These are phyloP conservation scores for Homarus americanus DNA, from an alignment of 1,140 invertebrate species.

Conservation along the genomic window DNA sequence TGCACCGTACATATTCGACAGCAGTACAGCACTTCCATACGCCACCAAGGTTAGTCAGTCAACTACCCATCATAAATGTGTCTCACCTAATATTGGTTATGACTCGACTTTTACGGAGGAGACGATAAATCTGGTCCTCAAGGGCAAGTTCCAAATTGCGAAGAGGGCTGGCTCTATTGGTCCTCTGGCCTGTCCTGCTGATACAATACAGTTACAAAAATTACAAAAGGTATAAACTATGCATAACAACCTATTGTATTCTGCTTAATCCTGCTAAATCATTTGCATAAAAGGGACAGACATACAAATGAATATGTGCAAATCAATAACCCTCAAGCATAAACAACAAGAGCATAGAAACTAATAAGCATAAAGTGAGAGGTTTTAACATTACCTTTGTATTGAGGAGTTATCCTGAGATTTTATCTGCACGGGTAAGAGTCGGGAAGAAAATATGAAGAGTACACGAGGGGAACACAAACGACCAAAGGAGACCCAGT, in stretches of 20 bases:
- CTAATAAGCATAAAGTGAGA: too few relatives aligned
- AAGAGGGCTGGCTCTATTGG: constrained; percentile 74
- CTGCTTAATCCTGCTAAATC: too few relatives aligned
- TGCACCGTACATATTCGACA: too few relatives aligned
- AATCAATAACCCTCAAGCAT: too few relatives aligned
- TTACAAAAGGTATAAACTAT: background rate
- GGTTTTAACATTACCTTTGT: background rate
- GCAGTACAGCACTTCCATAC: too few relatives aligned
- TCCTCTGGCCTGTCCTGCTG: background rate
- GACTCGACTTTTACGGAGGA: constrained; percentile 90
- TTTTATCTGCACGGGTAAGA: constrained; percentile 78
- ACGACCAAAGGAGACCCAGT: constrained; percentile 86
- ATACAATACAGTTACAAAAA: background rate
- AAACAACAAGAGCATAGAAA: too few relatives aligned
- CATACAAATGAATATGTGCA: too few relatives aligned
- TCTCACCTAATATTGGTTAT: constrained; percentile 90
- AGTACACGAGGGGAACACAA: constrained; percentile 89
- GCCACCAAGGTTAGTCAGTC: too few relatives aligned
- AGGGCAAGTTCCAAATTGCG: constrained; percentile 89
- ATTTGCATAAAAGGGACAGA: too few relatives aligned
- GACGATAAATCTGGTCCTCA: constrained; percentile 92
- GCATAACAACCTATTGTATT: too few relatives aligned
- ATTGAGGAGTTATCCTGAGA: background rate
- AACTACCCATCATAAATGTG: too few relatives aligned
- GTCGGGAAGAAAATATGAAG: constrained; percentile 87